A percentile compares a stretch with the other conserved stretches of the same genome.
phyloP scores from a whole-genome alignment of 2,797 vertebrate genomes.

The Hafferia zeledoni region DNA sequence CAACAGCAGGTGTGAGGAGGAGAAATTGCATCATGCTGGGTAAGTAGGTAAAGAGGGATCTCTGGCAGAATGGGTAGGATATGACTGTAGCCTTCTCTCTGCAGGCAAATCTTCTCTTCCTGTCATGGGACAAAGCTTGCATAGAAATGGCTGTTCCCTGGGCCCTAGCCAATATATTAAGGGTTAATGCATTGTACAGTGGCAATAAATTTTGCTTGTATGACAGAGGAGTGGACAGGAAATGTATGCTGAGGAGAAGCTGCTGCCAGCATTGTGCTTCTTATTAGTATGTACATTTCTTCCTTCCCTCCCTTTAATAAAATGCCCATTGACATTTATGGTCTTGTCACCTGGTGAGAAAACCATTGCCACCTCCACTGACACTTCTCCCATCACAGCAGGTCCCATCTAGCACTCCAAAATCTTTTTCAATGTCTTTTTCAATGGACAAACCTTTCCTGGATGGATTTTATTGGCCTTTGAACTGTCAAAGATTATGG shows the following conservation, averaged over 20 bases:
- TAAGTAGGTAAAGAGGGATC: background rate
- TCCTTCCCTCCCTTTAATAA: slow-evolving; percentile 27
- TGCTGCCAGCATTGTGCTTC: slow-evolving; percentile 19
- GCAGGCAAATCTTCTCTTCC: background rate
- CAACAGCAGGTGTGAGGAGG: background rate
- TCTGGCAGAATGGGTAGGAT: background rate
- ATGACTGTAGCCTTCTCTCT: background rate
- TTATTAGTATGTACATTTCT: background rate
- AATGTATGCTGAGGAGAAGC: slow-evolving; percentile 26
- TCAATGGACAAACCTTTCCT: background rate
- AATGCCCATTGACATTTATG: slow-evolving; percentile 50
- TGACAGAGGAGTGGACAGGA: background rate
- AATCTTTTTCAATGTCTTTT: background rate
- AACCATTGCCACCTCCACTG: background rate
- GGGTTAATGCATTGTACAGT: slow-evolving; percentile 1
- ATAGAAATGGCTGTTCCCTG: background rate
- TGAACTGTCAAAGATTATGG: background rate
- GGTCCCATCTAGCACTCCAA: background rate
- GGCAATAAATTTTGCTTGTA: slow-evolving; percentile 20
- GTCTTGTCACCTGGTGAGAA: slow-evolving; percentile 17
- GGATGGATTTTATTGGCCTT: background rate
- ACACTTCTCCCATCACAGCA: background rate
- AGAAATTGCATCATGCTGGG: background rate
- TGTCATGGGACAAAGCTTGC: background rate
- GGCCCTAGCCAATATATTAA: background rate